Conservation (phyloP, 2,888 invertebrate genomes). For the Xanthia togata region DNA sequence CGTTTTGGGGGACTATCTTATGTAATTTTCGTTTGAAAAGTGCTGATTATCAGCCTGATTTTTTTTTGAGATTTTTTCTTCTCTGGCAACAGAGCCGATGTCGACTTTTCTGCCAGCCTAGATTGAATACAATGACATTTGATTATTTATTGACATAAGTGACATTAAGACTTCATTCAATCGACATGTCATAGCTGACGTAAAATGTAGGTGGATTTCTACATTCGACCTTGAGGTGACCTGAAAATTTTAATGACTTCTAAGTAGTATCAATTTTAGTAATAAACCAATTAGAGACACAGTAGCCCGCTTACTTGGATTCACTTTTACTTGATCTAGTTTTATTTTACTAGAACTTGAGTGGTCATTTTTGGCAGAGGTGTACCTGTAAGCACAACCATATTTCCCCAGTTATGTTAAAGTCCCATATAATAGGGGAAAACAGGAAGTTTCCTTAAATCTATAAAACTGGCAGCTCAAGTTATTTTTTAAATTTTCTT, state of each 20-base stretch:
- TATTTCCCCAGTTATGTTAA: not conserved
- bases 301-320: slow-evolving; percentile 6
- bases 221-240: slow-evolving; percentile 38
- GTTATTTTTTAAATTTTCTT: no score
- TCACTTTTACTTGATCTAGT: slow-evolving; percentile 34
- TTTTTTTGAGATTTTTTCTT: no score
- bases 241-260: slow-evolving; percentile 4
- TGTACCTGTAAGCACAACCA: not conserved
- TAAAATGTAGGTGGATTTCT: not conserved
- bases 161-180: not conserved
- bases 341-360: slow-evolving; percentile 4
- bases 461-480: no score
- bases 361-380: not conserved
- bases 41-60: no score
- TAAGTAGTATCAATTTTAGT: slow-evolving; percentile 12
- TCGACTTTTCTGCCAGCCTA: no score
- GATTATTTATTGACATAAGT: not conserved
- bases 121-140: no score
- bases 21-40: no score
- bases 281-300: not conserved
- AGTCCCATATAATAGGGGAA: no score
- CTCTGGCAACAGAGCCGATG: no score
- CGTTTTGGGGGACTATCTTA: no score
- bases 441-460: no score
- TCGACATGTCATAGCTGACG: not conserved